Conservation (phyloP, 2,113 vertebrate genomes). For the Sturnira hondurensis region DNA sequence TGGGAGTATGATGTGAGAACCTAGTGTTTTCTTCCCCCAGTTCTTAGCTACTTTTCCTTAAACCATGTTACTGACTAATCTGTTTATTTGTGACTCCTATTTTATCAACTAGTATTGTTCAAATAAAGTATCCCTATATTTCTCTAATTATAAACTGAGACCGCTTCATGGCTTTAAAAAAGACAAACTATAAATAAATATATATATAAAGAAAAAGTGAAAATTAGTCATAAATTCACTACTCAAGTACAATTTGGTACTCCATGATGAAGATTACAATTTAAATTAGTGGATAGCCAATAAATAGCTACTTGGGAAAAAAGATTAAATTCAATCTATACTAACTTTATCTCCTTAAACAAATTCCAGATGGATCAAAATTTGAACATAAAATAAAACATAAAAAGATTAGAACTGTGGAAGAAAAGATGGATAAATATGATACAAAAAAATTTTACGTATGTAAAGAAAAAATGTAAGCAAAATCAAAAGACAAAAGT, state of each 20-base stretch:
- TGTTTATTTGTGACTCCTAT: neutral
- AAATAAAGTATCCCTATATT: neutral
- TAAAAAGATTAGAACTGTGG: neutral
- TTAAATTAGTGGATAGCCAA: neutral
- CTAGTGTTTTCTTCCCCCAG: neutral
- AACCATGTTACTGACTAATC: neutral
- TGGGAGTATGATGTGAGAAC: neutral
- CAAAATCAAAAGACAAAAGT: neutral
- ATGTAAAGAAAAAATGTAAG: slow-evolving; percentile 25
- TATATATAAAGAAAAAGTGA: neutral
- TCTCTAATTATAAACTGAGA: slow-evolving; percentile 28
- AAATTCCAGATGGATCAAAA: slow-evolving; percentile 12
- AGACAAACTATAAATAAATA: neutral
- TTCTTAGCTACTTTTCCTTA: neutral
- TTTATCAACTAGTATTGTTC: neutral
- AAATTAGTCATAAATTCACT: slow-evolving; percentile 27
- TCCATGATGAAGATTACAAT: neutral
- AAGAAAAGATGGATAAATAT: neutral
- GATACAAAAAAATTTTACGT: neutral
- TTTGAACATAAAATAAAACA: slow-evolving; percentile 16
- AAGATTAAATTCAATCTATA: neutral
- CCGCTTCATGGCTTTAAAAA: neutral
- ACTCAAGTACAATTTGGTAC: neutral
- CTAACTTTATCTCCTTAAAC: neutral
- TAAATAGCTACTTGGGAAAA: neutral